Percentiles rank a stretch among this genome's conserved stretches.
Conservation (phyloP, 2,888 invertebrate species). For the Eueremaeus valkanovi region DNA sequence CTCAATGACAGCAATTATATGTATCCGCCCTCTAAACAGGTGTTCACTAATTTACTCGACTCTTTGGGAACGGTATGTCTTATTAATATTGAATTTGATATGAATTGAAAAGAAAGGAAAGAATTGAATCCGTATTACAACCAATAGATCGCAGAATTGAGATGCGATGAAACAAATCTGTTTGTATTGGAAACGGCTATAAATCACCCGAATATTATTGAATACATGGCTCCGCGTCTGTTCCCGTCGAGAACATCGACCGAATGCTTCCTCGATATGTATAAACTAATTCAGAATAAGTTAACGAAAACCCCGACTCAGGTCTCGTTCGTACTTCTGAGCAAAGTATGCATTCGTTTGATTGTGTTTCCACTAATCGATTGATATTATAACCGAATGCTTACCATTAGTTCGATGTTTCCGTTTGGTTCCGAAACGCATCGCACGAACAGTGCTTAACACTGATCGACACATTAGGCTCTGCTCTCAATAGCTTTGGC, state of each 20-base stretch:
- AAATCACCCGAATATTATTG: constrained; percentile 33
- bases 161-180: constrained; percentile 37
- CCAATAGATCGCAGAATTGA: neutral
- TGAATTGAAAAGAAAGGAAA: neutral
- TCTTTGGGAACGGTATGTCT: constrained; percentile 24
- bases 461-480: constrained; percentile 33
- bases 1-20: constrained; percentile 20
- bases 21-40: constrained; percentile 26
- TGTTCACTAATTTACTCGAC: constrained; percentile 26
- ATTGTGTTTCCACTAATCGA: neutral
- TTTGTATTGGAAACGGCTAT: constrained; percentile 41
- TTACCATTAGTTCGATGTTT: constrained; percentile 41
- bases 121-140: neutral
- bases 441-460: constrained; percentile 35
- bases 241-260: constrained; percentile 33
- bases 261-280: constrained; percentile 41
- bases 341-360: constrained; percentile 37
- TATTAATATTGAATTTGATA: neutral
- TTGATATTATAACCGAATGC: neutral
- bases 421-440: constrained; percentile 38
- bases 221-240: constrained; percentile 41
- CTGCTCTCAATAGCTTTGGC: constrained; percentile 38
- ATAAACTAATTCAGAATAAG: constrained; percentile 38
- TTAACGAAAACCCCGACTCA: constrained; percentile 37
- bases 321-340: constrained; percentile 41